Evolutionary conservation across 2,797 vertebrate species (phyloP), one percentile per base, ranked within the genome.

Genomic region (Pangasius larnaudii): DNA sequence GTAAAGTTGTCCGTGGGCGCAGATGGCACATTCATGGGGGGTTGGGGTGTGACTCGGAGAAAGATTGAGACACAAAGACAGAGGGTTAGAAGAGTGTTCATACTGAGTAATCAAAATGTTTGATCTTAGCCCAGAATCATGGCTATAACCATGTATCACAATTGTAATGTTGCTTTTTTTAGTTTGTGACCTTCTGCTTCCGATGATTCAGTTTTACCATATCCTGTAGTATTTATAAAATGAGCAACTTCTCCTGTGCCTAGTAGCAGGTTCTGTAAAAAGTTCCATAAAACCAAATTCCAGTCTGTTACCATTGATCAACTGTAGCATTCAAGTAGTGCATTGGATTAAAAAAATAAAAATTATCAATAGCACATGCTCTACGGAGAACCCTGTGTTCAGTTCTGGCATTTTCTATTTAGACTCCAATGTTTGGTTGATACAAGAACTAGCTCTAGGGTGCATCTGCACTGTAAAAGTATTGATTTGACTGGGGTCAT

Each of bases 51-150:
- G 85, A 36, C 46, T 86, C 46, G 36, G 69, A 85, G 33, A 78
- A 13, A 65, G 85, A 86, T 75, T 61, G 51, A 78, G 82, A 88
- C 22, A 81, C n/a, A 80, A 36, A 82, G 58, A 67, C n/a, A 36
- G 59, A 85, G 63, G n/a, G 30, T n/a, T 6, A 65, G 63, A 33
- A 30, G 88, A 77, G 18, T 58, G 46, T 67, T 65, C 79, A 77
- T 51, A 74, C 30, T 59, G 75, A 63, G 53, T 71, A 81, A 63
- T 75, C 33, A 86, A 71, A 85, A 84, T 84, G 49, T 83, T 89
- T 82, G 85, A 89, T 89, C 88, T 86, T 84, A 83, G 79, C 85
- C 85, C 85, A 89, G 85, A 83, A 58, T 86, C 79, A 22, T 49
- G 65, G 59, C 5, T 78, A 16, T 80, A 49, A 77, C 58, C 27